A percentile compares a stretch with the other conserved stretches of the same genome.
phyloP scores from a whole-genome alignment of 2,113 vertebrate species.

The Triplophysa tibetana region DNA sequence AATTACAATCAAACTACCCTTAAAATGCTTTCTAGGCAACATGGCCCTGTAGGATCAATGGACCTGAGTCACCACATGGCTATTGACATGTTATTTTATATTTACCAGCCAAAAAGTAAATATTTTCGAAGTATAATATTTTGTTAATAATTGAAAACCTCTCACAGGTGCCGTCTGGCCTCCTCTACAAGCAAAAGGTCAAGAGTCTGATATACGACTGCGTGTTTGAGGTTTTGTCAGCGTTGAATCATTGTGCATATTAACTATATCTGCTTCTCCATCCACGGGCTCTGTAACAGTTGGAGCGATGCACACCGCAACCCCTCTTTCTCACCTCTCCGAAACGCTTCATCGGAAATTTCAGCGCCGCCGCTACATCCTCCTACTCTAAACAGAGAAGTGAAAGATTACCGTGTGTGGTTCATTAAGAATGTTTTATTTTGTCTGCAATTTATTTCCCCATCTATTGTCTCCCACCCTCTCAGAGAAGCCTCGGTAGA shows the following conservation, averaged over 20 bases:
- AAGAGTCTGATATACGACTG: neutral
- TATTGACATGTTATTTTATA: no score
- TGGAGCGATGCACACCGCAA: neutral
- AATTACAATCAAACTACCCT: no score
- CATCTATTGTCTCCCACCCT: conserved; percentile 35
- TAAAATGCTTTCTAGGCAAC: no score
- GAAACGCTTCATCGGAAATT: conserved; percentile 17
- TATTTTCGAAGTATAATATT: no score
- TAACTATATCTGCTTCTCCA: conserved; percentile 6
- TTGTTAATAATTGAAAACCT: no score
- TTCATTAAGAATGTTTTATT: conserved; percentile 39
- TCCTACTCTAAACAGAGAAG: conserved; percentile 33
- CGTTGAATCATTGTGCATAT: neutral
- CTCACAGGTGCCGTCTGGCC: no score
- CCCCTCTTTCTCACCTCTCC: conserved; percentile 10
- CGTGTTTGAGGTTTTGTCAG: conserved; percentile 10
- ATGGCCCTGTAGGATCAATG: no score
- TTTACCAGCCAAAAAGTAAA: no score
- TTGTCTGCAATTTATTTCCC: conserved; percentile 19
- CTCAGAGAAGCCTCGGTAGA: conserved; percentile 20
- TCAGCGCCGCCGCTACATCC: neutral
- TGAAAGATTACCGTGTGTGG: conserved; percentile 31
- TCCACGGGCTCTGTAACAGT: neutral
- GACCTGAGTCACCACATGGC: no score
- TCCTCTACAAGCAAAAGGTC: neutral